phyloP scores from a whole-genome alignment of 2,888 invertebrate genomes.

The Drosophila conformis region DNA sequence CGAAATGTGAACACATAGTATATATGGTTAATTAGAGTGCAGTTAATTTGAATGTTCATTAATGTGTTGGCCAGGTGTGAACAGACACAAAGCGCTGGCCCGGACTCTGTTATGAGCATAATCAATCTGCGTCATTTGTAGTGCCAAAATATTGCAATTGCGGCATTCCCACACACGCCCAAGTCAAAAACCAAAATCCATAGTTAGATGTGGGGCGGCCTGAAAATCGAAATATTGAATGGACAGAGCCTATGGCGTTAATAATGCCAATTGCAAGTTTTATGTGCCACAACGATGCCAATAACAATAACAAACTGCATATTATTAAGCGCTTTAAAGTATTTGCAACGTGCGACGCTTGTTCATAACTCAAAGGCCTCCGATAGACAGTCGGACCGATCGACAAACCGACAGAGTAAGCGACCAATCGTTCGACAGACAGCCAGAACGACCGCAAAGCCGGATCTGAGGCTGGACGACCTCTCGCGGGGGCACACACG shows the following conservation, averaged over 20 bases:
- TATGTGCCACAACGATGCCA: constrained; percentile 60
- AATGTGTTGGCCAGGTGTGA: constrained; percentile 73
- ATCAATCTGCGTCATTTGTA: constrained; percentile 73
- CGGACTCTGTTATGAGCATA: constrained; percentile 31
- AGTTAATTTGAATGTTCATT: constrained; percentile 74
- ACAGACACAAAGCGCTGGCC: constrained; percentile 49
- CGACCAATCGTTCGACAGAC: constrained; percentile 15
- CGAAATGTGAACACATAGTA: constrained; percentile 26
- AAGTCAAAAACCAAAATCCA: constrained; percentile 17
- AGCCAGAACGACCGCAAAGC: constrained; percentile 52
- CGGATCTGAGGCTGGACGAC: constrained; percentile 73
- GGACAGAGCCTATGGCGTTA: constrained; percentile 71
- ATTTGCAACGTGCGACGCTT: constrained; percentile 64
- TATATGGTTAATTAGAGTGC: constrained; percentile 73
- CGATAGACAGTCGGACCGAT: constrained; percentile 29
- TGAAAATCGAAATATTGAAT: constrained; percentile 38
- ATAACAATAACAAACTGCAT: constrained; percentile 77
- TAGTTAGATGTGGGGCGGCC: constrained; percentile 10
- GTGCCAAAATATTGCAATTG: constrained; percentile 59
- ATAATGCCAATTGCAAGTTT: constrained; percentile 75
- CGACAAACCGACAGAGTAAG: constrained; percentile 9
- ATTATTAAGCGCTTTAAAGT: constrained; percentile 74
- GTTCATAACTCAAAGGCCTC: constrained; percentile 58
- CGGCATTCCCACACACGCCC: constrained; percentile 71
- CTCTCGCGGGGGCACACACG: constrained; percentile 72